phyloP scores from a whole-genome alignment of 1,140 invertebrate species.

The Pseudomyrmex sp. region DNA sequence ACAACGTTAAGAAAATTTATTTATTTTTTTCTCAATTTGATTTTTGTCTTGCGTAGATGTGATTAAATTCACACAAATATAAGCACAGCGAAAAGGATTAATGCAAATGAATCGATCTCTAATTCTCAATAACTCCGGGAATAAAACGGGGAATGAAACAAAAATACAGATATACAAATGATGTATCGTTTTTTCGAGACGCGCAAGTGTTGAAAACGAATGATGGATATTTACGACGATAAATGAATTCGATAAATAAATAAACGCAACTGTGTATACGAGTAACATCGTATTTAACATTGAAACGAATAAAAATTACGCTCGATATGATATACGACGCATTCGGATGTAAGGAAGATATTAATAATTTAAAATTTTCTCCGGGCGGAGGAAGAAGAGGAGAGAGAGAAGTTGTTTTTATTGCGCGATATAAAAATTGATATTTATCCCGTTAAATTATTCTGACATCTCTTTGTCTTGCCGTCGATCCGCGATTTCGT shows the following conservation, averaged over 20 bases:
- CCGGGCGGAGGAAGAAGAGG: background rate
- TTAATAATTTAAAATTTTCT: background rate
- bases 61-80: conserved; percentile 19
- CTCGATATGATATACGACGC: background rate
- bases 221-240: conserved; percentile 7
- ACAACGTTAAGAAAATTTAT: background rate
- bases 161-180: conserved; percentile 27
- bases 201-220: conserved; percentile 12
- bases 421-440: background rate
- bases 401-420: background rate
- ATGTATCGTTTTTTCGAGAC: conserved; percentile 28
- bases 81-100: background rate
- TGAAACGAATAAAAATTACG: conserved; percentile 22
- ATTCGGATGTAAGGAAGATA: background rate
- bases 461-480: background rate
- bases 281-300: background rate
- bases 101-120: conserved; percentile 22
- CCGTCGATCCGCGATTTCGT: background rate
- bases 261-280: background rate
- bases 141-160: background rate
- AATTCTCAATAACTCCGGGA: conserved; percentile 30
- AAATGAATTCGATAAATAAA: conserved; percentile 4
- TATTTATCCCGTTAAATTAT: background rate
- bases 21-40: no score
- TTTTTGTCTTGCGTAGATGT: background rate